Evolutionary conservation across 1,140 invertebrate species (phyloP), one percentile per base, ranked within the genome.

Genomic region (Zaprionus lachaisei): DNA sequence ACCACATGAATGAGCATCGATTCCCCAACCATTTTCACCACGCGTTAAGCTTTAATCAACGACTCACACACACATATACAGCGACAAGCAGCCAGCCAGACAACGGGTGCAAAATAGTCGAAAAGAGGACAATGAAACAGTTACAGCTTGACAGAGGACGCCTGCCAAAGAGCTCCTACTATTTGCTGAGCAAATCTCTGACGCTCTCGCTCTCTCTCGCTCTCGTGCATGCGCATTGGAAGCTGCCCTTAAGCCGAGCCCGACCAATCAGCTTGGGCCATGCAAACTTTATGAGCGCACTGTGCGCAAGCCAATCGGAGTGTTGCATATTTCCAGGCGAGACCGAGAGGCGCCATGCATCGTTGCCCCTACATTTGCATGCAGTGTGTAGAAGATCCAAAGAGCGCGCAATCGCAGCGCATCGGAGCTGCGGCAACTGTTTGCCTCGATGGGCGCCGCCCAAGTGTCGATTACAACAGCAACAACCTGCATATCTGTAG

Each of bases 391-490:
- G 22, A 12, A 41, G 57, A 7, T 22, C 1, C 9, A 7, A 79
- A 34, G 54, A 70, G 67, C 72, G 85, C 79, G 85, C 85, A 90
- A 77, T 60, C 81, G 79, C 85, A 79, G 56, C 64, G 58, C 58
- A 60, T 37, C 55, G 22, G 31, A n/a, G 24, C 28, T 37, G 41
- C 26, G 65, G 51, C 64, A 41, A 49, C 57, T 81, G 79, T 83
- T 91, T 92, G 86, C 77, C 74, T 79, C 80, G 71, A 14, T 68
- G 67, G 82, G 80, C 69, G 82, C 74, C 80, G 82, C 91, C 91
- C 91, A 74, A 91, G 87, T 84, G 81, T 92, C 91, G 80, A 91
- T 89, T 91, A 91, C 83, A 84, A 80, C 62, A 73, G 57, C 71
- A 81, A 79, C 81, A 74, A 77, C 41, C 64, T 63, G 83, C 86